A percentile compares a stretch with the other conserved stretches of the same genome.
Conservation (phyloP, 1,140 invertebrate species). For the Sitophilus oryzae region DNA sequence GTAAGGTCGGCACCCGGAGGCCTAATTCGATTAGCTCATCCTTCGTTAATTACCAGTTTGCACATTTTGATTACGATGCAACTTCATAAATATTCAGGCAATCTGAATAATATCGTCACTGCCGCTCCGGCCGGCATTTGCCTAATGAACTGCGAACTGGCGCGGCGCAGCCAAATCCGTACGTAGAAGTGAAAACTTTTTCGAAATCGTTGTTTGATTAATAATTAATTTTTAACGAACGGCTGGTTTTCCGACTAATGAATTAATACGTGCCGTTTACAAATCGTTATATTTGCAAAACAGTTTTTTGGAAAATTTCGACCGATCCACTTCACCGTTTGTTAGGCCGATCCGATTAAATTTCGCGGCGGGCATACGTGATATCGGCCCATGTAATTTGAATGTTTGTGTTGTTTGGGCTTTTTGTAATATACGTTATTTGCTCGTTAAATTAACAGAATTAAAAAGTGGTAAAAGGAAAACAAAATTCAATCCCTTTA, state of each 20-base stretch:
- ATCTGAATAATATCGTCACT: slow-evolving; percentile 33
- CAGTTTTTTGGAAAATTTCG: neutral
- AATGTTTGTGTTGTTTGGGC: no score
- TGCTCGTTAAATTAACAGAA: no score
- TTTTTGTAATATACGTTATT: no score
- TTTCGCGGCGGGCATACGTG: neutral
- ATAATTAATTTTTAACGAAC: neutral
- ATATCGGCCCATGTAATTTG: no score
- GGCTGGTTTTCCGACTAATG: neutral
- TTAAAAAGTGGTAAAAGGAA: no score
- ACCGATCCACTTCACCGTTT: no score
- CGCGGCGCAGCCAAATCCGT: no score
- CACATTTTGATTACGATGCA: slow-evolving; percentile 34
- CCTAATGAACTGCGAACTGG: slow-evolving; percentile 32
- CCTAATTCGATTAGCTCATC: slow-evolving; percentile 33
- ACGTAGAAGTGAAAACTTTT: neutral
- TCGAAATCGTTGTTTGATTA: neutral
- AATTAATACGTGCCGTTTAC: neutral
- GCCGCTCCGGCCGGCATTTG: slow-evolving; percentile 33
- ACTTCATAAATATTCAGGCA: slow-evolving; percentile 37
- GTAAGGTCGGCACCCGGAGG: slow-evolving; percentile 28
- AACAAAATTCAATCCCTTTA: no score
- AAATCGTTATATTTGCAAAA: neutral
- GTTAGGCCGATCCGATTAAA: neutral
- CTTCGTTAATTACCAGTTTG: slow-evolving; percentile 35